phyloP scores from a whole-genome alignment of 1,140 invertebrate genomes.

The Lerema accius region DNA sequence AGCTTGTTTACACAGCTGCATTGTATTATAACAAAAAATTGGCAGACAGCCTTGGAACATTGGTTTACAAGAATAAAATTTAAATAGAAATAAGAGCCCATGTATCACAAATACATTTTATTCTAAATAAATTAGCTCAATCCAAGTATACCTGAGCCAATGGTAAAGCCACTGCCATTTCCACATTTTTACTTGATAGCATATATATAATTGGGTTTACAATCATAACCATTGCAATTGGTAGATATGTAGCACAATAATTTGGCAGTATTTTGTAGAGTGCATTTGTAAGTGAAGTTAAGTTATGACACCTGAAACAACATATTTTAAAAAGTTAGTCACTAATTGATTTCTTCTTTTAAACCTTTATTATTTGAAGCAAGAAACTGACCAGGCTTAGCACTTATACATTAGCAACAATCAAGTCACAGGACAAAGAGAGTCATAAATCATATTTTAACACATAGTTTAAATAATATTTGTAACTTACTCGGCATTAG shows the following conservation, averaged over 20 bases:
- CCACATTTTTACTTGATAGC: constrained; percentile 85
- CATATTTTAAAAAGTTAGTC: neutral
- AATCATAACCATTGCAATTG: constrained; percentile 89
- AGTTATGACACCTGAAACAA: constrained; percentile 88
- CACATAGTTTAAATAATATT: too few relatives aligned
- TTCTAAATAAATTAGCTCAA: too few relatives aligned
- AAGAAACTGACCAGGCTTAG: too few relatives aligned
- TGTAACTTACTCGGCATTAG: constrained; percentile 88
- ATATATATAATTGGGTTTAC: constrained; percentile 89
- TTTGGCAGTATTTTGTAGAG: constrained; percentile 89
- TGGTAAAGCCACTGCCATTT: constrained; percentile 84
- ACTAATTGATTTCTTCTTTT: too few relatives aligned
- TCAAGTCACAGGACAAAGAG: too few relatives aligned
- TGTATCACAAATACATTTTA: too few relatives aligned
- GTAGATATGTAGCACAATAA: constrained; percentile 89
- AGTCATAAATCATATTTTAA: too few relatives aligned
- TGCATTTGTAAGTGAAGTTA: constrained; percentile 83
- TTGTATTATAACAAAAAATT: constrained; percentile 11
- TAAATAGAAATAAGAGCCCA: too few relatives aligned
- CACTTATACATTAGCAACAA: too few relatives aligned
- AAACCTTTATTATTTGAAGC: too few relatives aligned
- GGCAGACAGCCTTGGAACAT: too few relatives aligned
- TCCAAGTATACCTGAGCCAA: constrained; percentile 82
- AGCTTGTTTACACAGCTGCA: neutral
- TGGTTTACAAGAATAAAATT: too few relatives aligned